Percentiles rank a stretch among this genome's conserved stretches.
These are phyloP conservation scores for Oligia latruncula DNA, from an alignment of 2,888 invertebrate genomes.

Conservation along the genomic window DNA sequence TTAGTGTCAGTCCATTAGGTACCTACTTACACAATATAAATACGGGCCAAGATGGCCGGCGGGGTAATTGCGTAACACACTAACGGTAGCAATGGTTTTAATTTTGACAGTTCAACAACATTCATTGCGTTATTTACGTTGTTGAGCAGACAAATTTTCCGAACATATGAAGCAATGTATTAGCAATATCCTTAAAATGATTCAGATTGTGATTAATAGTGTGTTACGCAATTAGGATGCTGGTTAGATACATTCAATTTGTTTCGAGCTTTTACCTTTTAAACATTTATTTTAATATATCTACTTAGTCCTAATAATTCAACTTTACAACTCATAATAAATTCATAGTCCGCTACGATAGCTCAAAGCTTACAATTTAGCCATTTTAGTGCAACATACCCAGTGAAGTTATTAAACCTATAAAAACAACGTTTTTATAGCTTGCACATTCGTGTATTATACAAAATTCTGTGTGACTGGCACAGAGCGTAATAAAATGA, in stretches of 20 bases:
- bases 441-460: constrained; percentile 77
- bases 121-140: background rate
- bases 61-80: background rate
- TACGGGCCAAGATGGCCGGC: background rate
- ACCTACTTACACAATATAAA: background rate
- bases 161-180: background rate
- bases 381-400: constrained; percentile 68
- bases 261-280: background rate
- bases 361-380: constrained; percentile 61
- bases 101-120: background rate
- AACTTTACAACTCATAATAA: constrained; percentile 26
- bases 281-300: background rate
- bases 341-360: constrained; percentile 43
- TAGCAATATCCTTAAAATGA: background rate
- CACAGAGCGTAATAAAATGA: constrained; percentile 85
- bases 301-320: background rate
- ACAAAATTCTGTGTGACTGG: constrained; percentile 81
- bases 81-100: background rate
- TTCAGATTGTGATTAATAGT: background rate
- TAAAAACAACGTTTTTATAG: constrained; percentile 82
- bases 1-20: background rate
- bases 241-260: background rate
- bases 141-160: background rate
- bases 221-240: background rate
- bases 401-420: constrained; percentile 79